Evolutionary conservation across 2,888 invertebrate genomes (phyloP), one percentile per base, ranked within the genome.

Genomic region (Heteropelma amictum): DNA sequence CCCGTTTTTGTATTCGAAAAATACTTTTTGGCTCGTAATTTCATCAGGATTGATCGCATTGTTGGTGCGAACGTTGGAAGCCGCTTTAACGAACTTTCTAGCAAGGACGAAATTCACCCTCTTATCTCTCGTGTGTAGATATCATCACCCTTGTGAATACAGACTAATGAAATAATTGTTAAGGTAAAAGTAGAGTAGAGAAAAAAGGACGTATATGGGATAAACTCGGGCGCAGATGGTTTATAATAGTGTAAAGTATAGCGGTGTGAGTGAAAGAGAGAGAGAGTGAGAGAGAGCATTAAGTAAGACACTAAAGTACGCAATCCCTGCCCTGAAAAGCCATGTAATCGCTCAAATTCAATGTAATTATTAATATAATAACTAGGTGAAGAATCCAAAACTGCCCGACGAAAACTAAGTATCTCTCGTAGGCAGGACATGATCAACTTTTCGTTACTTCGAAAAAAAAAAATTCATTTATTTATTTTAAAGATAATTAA

Each of bases 281-380:
- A 1, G 21, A 12, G n/a, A 58, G 30, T 45, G 40, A 63, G 45
- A 53, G 28, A 14, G 14, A 58, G 49, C 38, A 51, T 74, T 73
- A 67, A 72, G 33, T 80, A 81, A 70, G 74, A 81, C 54, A 67
- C 26, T 35, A 74, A 71, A 58, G 54, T 74, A 75, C 63, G 60
- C 71, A 75, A 75, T 40, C 72, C 74, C 64, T n/a, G 28, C 71
- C 75, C 75, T 61, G 49, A 63, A 65, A 80, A 81, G 77, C 77
- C 79, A 81, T 86, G 78, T 83, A 84, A 84, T 82, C 85, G 84
- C 85, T 86, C 86, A 84, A 85, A 84, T 81, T 85, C 80, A 81
- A 77, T 83, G 81, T 84, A 83, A 82, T 84, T 82, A 81, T 81
- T 82, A 77, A 77, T 64, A 70, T 69, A 28, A 45, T 72, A 65